These are phyloP conservation scores for Aphrocallistes beatrix DNA, from an alignment of 37 sponge, comb jelly and placozoan genomes.

Conservation along the genomic window DNA sequence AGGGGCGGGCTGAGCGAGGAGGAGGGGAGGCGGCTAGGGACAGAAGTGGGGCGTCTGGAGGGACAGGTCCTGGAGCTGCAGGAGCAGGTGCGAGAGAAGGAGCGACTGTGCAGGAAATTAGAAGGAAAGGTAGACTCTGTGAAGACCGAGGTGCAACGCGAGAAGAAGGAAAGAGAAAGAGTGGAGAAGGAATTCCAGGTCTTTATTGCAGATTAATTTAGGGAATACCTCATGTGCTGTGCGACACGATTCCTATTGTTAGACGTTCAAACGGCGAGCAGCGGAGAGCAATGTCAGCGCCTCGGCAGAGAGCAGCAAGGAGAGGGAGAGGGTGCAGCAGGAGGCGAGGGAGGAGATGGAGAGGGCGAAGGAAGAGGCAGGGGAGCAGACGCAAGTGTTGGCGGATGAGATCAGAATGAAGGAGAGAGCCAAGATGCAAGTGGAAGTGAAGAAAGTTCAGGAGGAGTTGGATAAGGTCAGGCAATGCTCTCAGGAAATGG, in stretches of 20 bases:
- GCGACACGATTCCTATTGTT: not conserved
- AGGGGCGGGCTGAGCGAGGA: not conserved
- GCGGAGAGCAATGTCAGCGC: not conserved
- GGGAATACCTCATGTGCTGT: not conserved
- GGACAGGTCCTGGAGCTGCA: not conserved
- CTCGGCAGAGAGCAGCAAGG: not conserved
- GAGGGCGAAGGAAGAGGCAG: not conserved
- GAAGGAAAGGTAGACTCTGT: not conserved
- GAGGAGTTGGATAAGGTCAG: not conserved
- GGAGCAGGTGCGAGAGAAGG: not conserved
- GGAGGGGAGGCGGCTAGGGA: not conserved
- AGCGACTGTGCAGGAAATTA: not conserved
- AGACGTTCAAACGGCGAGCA: not conserved
- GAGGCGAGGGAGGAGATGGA: not conserved
- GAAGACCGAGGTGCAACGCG: not conserved
- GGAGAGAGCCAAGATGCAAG: conserved; percentile 8
- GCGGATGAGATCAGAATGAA: not conserved
- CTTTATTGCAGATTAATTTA: not conserved
- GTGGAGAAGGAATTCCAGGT: not conserved
- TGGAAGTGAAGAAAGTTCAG: not conserved
- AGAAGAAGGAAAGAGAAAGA: not conserved
- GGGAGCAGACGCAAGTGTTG: not conserved
- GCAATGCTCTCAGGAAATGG: too few species aligned
- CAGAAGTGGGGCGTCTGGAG: not conserved
- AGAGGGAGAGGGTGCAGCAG: not conserved